Evolutionary conservation across 2,888 invertebrate species (phyloP).

Genomic region (Eristalinus aeneus): DNA sequence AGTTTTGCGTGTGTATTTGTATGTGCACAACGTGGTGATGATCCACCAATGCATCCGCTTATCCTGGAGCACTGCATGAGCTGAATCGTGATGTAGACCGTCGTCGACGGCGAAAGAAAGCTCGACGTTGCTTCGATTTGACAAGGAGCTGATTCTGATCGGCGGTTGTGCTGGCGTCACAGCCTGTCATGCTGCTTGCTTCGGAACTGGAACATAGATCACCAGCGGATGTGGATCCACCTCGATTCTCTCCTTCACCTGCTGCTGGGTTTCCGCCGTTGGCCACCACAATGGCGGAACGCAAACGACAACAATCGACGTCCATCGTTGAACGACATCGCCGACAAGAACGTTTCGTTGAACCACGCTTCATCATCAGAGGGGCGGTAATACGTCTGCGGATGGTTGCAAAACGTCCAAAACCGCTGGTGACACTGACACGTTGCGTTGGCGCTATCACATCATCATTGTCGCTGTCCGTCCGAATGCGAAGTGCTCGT

Average conservation of each 20-base stretch:
- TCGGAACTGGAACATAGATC: constrained; percentile 72
- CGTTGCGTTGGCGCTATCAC: constrained; percentile 23
- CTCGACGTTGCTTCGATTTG: constrained; percentile 40
- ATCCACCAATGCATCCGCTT: constrained; percentile 24
- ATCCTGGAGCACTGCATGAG: constrained; percentile 74
- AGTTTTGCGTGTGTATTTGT: neutral
- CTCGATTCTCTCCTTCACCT: constrained; percentile 31
- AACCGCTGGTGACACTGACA: neutral
- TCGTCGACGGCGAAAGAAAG: constrained; percentile 64
- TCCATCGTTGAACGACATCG: constrained; percentile 71
- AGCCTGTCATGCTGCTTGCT: constrained; percentile 58
- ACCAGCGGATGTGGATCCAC: constrained; percentile 64
- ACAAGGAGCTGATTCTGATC: constrained; percentile 50
- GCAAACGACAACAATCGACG: constrained; percentile 48
- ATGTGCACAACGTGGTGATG: neutral
- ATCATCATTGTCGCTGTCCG: constrained; percentile 45
- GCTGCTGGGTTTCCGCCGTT: constrained; percentile 17
- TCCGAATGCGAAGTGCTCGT: constrained; percentile 44
- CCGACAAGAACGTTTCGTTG: constrained; percentile 74
- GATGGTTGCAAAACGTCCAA: constrained; percentile 69
- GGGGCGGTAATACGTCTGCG: constrained; percentile 74
- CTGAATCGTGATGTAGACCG: constrained; percentile 71
- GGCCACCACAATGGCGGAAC: constrained; percentile 44
- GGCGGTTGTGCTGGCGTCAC: constrained; percentile 31
- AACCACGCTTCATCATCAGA: constrained; percentile 72